Evolutionary conservation across 2,888 invertebrate genomes (phyloP), one percentile per base, ranked within the genome.

Genomic region (Glyphotaelius pellucidus): DNA sequence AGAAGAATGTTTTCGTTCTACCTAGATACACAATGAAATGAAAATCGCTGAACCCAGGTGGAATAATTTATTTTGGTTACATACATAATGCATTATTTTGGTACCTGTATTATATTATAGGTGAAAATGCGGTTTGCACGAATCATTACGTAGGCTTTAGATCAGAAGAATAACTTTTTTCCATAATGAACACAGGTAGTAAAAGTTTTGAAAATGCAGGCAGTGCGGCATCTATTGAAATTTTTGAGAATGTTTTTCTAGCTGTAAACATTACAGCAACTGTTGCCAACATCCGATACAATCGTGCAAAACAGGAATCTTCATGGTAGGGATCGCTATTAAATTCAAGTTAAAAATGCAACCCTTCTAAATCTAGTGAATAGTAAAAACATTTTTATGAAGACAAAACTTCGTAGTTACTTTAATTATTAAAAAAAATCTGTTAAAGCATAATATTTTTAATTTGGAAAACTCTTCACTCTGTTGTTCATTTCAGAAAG

Each of bases 401-500:
- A 67, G 9, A 9, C 25, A n/a, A 67, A n/a, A 9, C 25, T 25
- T 67, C 67, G 11, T 42, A 12, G 12, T 19, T 67, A 25, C 52
- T 67, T 67, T 25, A 25, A 4, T 3, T 3, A 67, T n/a, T 19
- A 67, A 67, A 67, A 15, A 15, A 19, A 19, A 19, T 52, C 4
- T 4, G 52, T 67, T 25, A 67, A 67, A 67, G 67, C 67, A 67
- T 25, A 25, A 9, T 7, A n/a, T 25, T 67, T n/a, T n/a, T n/a
- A n/a, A 25, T 9, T 67, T 25, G 4, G 2, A 67, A 67, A 67
- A 67, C 25, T 42, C 11, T 19, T 30, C 35, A 25, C 90, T 91
- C 91, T 91, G 88, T 81, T 81, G 91, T 31, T n/a, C 35, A 35
- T 25, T 30, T 79, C 5, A 5, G 11, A 81, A 91, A 91, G 81